A percentile compares a stretch with the other conserved stretches of the same genome.
Evolutionary conservation across 2,113 vertebrate genomes (phyloP).

Genomic region (Nerophis lumbriciformis): DNA sequence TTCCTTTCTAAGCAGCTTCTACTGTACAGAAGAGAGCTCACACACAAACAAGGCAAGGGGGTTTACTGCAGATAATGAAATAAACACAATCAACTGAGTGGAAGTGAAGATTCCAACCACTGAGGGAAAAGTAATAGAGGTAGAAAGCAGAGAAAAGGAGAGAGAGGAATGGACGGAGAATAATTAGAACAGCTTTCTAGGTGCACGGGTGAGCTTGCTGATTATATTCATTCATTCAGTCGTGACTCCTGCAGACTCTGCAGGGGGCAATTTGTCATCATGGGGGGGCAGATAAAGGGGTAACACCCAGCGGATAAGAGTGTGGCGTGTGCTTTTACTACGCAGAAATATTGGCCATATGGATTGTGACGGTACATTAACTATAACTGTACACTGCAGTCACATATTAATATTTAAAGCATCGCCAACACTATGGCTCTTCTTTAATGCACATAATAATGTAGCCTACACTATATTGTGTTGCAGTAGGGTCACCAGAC

Average conservation of each 20-base stretch:
- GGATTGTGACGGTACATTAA: conserved; percentile 7
- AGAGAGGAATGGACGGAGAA: conserved; percentile 2
- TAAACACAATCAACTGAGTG: conserved; percentile 38
- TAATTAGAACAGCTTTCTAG: conserved; percentile 20
- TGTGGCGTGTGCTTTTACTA: conserved; percentile 10
- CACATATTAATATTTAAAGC: conserved; percentile 1
- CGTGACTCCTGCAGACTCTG: conserved; percentile 13
- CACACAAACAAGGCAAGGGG: conserved; percentile 7
- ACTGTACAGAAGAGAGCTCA: not conserved
- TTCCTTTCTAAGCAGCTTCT: not conserved
- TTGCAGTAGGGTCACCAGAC: not conserved
- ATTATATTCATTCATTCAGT: conserved; percentile 50
- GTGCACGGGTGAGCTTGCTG: conserved; percentile 36
- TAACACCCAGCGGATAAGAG: conserved; percentile 11
- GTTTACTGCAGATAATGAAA: conserved; percentile 8
- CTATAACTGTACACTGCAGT: conserved; percentile 8
- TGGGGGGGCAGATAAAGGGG: conserved; percentile 19
- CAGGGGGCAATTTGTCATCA: conserved; percentile 33
- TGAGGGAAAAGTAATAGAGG: conserved; percentile 31
- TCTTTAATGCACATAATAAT: too few relatives aligned
- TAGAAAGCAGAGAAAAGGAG: not conserved
- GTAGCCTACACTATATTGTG: too few relatives aligned
- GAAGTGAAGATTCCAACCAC: conserved; percentile 33
- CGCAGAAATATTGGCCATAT: conserved; percentile 3
- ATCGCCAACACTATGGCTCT: not conserved